A percentile compares a stretch with the other conserved stretches of the same genome.
These are phyloP conservation scores for Drosophila sproati DNA, from an alignment of 1,140 invertebrate species.

Conservation along the genomic window DNA sequence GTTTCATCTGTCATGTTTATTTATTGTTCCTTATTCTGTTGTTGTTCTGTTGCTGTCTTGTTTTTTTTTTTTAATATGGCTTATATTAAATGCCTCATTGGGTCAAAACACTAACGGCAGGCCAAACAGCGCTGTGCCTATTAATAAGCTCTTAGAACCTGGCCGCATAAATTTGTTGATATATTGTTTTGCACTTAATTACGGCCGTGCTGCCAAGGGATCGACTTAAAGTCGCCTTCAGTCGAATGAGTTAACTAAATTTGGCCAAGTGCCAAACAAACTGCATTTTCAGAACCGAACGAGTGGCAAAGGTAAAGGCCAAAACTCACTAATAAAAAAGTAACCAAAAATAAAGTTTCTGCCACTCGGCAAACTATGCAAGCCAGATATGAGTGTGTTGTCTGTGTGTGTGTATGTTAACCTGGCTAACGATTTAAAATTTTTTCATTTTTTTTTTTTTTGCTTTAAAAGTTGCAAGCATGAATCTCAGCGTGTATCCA, in stretches of 20 bases:
- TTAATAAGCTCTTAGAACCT: constrained; percentile 72
- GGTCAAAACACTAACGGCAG: background rate
- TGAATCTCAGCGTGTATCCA: background rate
- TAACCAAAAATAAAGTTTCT: constrained; percentile 34
- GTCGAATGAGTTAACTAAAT: constrained; percentile 42
- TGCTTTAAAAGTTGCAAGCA: constrained; percentile 29
- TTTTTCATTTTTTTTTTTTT: constrained; percentile 18
- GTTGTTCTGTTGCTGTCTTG: constrained; percentile 23
- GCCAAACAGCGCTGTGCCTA: constrained; percentile 28
- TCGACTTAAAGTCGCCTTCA: constrained; percentile 24
- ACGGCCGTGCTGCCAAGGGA: constrained; percentile 19
- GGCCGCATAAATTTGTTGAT: constrained; percentile 57
- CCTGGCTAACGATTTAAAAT: constrained; percentile 39
- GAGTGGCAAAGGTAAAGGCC: constrained; percentile 34
- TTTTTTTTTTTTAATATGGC: constrained; percentile 18
- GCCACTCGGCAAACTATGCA: constrained; percentile 34
- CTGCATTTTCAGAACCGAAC: constrained; percentile 13
- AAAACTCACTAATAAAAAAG: constrained; percentile 33
- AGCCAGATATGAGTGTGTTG: constrained; percentile 15
- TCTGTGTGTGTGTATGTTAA: constrained; percentile 13
- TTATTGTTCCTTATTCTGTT: constrained; percentile 52
- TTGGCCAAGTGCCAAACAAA: constrained; percentile 39
- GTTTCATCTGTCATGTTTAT: constrained; percentile 70
- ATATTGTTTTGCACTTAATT: constrained; percentile 71
- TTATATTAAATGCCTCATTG: constrained; percentile 25